Evolutionary conservation across 2,888 invertebrate species (phyloP).

Genomic region (Epirrita christyi): DNA sequence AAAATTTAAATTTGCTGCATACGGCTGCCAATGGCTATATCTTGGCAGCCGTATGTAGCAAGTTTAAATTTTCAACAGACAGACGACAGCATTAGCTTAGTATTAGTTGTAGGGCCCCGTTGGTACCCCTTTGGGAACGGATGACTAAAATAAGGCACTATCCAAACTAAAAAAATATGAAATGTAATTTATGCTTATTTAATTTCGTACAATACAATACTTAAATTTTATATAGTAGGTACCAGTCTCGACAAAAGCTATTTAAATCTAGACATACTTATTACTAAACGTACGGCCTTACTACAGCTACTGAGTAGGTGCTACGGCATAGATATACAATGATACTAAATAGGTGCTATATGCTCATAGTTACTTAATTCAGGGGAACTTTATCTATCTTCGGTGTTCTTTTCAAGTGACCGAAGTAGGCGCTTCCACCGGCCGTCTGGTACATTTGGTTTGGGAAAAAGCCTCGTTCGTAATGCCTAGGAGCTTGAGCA

Average conservation of each 20-base stretch:
- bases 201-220: conserved; percentile 1
- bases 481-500: conserved; percentile 58
- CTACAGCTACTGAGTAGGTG: too few species aligned
- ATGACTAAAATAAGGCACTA: too few species aligned
- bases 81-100: too few species aligned
- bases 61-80: too few species aligned
- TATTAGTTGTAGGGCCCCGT: too few species aligned
- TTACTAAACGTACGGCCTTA: neutral
- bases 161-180: too few species aligned
- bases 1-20: too few species aligned
- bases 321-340: too few species aligned
- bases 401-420: conserved; percentile 74
- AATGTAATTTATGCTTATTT: neutral
- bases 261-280: neutral
- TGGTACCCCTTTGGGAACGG: conserved; percentile 13
- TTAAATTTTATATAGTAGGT: conserved; percentile 6
- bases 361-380: conserved; percentile 36
- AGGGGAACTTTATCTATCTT: conserved; percentile 58
- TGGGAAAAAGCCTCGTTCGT: conserved; percentile 76
- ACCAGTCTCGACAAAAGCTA: conserved; percentile 18
- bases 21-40: too few species aligned
- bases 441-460: conserved; percentile 80
- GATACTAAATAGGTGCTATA: too few species aligned
- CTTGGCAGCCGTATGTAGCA: too few species aligned
- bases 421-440: conserved; percentile 71